A percentile compares a stretch with the other conserved stretches of the same genome.
These are phyloP conservation scores for Xenus cinereus DNA, from an alignment of 2,113 vertebrate genomes.

Conservation along the genomic window DNA sequence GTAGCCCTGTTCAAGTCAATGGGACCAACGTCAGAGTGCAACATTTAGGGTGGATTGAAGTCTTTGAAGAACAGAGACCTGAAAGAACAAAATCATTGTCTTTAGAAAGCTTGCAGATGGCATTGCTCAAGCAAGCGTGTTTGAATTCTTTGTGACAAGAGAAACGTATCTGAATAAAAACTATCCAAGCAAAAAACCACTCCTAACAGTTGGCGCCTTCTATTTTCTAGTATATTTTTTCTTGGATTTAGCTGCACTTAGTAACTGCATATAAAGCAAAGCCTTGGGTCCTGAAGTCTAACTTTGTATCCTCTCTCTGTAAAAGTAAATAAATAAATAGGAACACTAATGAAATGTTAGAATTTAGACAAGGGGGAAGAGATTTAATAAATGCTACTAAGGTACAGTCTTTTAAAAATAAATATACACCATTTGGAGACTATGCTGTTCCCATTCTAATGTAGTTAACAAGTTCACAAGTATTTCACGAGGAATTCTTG, in stretches of 20 bases:
- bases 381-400: neutral
- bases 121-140: neutral
- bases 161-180: neutral
- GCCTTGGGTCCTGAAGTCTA: neutral
- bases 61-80: neutral
- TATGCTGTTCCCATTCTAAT: neutral
- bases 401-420: neutral
- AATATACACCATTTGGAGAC: neutral
- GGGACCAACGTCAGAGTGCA: neutral
- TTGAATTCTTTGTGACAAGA: neutral
- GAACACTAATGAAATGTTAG: neutral
- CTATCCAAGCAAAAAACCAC: neutral
- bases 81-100: neutral
- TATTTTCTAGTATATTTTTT: neutral
- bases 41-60: neutral
- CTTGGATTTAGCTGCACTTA: neutral
- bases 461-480: neutral
- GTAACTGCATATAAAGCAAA: neutral
- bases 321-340: neutral
- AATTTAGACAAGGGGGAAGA: neutral
- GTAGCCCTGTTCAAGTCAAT: neutral
- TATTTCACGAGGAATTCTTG: neutral
- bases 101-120: conserved; percentile 8
- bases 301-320: neutral
- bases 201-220: neutral